These are phyloP conservation scores for Mixornis gularis DNA, from an alignment of 2,113 vertebrate species.

Conservation along the genomic window DNA sequence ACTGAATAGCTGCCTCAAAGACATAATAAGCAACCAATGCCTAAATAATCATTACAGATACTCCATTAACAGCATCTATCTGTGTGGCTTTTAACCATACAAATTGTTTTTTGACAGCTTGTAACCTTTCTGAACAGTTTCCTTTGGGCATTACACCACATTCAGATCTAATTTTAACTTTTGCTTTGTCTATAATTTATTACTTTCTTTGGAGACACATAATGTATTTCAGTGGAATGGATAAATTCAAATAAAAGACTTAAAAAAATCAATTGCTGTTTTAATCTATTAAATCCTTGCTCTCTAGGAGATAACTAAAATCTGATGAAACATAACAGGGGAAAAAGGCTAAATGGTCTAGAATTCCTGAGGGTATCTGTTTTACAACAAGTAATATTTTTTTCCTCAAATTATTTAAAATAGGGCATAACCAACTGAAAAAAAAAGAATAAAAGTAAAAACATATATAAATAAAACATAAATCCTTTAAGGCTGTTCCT, in stretches of 20 bases:
- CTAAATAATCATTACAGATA: slow-evolving; percentile 73
- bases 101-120: slow-evolving; percentile 73
- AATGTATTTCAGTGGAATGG: slow-evolving; percentile 57
- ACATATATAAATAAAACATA: slow-evolving; percentile 37
- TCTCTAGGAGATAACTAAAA: slow-evolving; percentile 48
- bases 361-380: slow-evolving; percentile 45
- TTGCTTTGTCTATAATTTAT: slow-evolving; percentile 69
- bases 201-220: slow-evolving; percentile 62
- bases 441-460: slow-evolving; percentile 34
- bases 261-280: slow-evolving; percentile 64
- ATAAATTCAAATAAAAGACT: slow-evolving; percentile 64
- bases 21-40: slow-evolving; percentile 80
- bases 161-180: slow-evolving; percentile 72
- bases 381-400: slow-evolving; percentile 36
- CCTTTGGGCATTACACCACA: slow-evolving; percentile 69
- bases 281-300: slow-evolving; percentile 59
- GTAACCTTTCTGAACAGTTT: slow-evolving; percentile 72
- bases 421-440: neutral
- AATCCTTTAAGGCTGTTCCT: slow-evolving; percentile 25
- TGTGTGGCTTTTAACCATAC: slow-evolving; percentile 72
- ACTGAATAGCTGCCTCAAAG: slow-evolving; percentile 79
- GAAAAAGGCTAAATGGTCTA: slow-evolving; percentile 19
- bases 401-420: slow-evolving; percentile 52
- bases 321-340: slow-evolving; percentile 37
- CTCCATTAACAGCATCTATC: slow-evolving; percentile 73